A percentile compares a stretch with the other conserved stretches of the same genome.
These are phyloP conservation scores for Belgica antarctica DNA, from an alignment of 2,888 invertebrate species.

Conservation along the genomic window DNA sequence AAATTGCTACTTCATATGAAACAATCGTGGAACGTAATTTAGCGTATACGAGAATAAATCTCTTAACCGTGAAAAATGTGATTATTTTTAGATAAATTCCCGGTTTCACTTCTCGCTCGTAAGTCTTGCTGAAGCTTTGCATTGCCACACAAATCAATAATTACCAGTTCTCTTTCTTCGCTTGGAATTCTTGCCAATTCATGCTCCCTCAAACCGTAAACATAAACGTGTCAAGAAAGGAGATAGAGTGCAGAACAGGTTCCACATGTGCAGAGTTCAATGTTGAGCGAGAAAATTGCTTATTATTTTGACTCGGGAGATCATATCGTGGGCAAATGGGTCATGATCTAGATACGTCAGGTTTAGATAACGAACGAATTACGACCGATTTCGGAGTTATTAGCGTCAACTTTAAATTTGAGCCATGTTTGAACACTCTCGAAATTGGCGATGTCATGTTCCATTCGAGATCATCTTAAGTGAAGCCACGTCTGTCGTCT, in stretches of 20 bases:
- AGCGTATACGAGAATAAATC: not conserved
- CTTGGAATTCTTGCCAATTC: not conserved
- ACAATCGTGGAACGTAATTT: not conserved
- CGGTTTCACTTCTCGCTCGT: not conserved
- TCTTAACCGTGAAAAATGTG: constrained; percentile 35
- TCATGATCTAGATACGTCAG: constrained; percentile 8
- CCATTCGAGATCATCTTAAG: not conserved
- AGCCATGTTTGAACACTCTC: not conserved
- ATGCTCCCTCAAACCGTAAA: not conserved
- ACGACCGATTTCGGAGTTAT: not conserved
- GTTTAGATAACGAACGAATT: not conserved
- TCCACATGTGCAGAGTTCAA: constrained; percentile 17
- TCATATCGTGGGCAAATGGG: constrained; percentile 9
- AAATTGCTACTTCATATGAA: constrained; percentile 32
- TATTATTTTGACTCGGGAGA: constrained; percentile 12
- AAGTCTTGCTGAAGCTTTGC: not conserved
- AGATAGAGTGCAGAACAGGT: not conserved
- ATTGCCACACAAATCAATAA: constrained; percentile 13
- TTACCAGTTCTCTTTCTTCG: constrained; percentile 18
- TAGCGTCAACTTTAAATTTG: not conserved
- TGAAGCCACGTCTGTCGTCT: not conserved
- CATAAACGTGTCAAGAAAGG: not conserved
- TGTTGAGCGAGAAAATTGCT: not conserved
- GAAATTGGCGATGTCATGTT: not conserved
- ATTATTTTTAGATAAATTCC: constrained; percentile 24